Evolutionary conservation across 2,888 invertebrate genomes (phyloP), one percentile per base, ranked within the genome.

Genomic region (Philhelius pedissequus): DNA sequence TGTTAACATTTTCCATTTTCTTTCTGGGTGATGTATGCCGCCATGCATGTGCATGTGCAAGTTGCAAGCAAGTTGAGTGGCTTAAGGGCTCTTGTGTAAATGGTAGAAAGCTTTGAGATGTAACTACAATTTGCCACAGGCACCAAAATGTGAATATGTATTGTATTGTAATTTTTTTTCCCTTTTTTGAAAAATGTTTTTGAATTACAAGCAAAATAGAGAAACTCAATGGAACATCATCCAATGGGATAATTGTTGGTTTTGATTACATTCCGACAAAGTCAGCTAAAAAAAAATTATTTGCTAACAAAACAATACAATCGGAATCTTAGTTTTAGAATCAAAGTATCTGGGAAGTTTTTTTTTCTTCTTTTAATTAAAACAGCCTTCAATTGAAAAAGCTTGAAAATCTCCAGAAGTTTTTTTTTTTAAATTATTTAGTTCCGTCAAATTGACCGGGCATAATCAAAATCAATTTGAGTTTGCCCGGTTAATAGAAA

Each of bases 1-100:
- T 70, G 70, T 76, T 58, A 58, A 68, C 48, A 56, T 56, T 68
- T 69, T 32, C 18, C 32, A 77, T 32, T 38, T 52, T 40, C 35
- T 15, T 60, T 35, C 20, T 22, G 30, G 48, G 9, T 64, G 64
- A 45, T 48, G 35, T 56, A 27, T 15, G 15, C 27, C 15, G 2
- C 6, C 2, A 56, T 56, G 35, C 13, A 56, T 56, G 35, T 56
- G 35, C 13, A 56, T 56, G 35, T 56, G 56, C 20, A 56, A 56
- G 62, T 62, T 62, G 43, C 18, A 43, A 56, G 43, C 18, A 43
- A 56, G 56, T 62, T 27, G 43, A 62, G 62, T 27, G 43, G 62
- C 62, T 62, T 62, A 62, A 62, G 62, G 43, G 62, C 43, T 43
- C 62, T 62, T 62, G 27, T 43, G 20, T 38, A 43, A 43, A 62